These are phyloP conservation scores for Drosophila sp. DNA, from an alignment of 1,140 invertebrate genomes.

Conservation along the genomic window DNA sequence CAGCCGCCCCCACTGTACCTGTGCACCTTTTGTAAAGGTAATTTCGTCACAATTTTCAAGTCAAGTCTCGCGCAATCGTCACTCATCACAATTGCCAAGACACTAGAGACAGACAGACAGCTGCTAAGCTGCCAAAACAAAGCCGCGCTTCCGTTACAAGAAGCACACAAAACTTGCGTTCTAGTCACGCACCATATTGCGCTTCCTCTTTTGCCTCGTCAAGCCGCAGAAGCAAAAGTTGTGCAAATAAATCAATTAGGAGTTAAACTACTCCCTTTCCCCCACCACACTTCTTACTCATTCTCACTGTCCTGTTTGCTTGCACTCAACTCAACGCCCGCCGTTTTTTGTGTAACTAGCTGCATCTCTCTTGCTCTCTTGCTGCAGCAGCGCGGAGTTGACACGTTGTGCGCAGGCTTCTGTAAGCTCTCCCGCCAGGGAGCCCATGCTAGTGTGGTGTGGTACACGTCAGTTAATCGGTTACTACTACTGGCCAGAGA, in stretches of 20 bases:
- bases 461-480: conserved; percentile 28
- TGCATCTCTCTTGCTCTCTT: conserved; percentile 32
- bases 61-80: not conserved
- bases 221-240: not conserved
- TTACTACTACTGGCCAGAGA: conserved; percentile 47
- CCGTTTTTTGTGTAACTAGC: conserved; percentile 59
- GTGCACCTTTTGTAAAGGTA: too few relatives aligned
- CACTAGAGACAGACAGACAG: not conserved
- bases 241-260: conserved; percentile 7
- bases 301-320: not conserved
- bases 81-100: not conserved
- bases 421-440: conserved; percentile 19
- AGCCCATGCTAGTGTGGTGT: not conserved
- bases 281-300: not conserved
- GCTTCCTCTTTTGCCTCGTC: not conserved
- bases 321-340: conserved; percentile 54
- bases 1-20: too few relatives aligned
- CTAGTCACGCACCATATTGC: conserved; percentile 1
- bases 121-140: not conserved
- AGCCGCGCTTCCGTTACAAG: not conserved
- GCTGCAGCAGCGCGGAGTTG: not conserved
- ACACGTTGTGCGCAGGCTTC: conserved; percentile 30
- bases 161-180: not conserved
- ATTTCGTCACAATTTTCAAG: not conserved
- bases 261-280: not conserved